Conservation (phyloP, 2,888 invertebrate genomes). For the Cantharis nigra region DNA sequence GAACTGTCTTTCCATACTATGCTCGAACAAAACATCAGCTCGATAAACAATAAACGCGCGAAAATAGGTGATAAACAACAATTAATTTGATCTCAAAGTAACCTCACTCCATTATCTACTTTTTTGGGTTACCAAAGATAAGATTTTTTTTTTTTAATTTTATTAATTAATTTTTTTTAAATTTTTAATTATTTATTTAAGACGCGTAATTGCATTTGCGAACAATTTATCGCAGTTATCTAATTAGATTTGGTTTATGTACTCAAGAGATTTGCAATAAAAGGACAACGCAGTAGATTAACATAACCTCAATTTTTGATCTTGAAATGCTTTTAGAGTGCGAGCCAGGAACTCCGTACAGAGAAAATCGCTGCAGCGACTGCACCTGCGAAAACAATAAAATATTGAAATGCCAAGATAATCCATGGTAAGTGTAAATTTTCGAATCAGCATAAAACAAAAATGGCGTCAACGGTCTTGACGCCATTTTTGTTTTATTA, state of each 20-base stretch:
- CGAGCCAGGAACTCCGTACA: slow-evolving; percentile 6
- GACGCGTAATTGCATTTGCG: background rate
- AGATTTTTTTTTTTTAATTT: background rate
- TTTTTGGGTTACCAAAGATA: background rate
- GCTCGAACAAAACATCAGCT: background rate
- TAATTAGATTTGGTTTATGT: background rate
- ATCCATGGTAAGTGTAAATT: slow-evolving; percentile 2
- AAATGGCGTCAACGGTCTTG: background rate
- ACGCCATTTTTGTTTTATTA: background rate
- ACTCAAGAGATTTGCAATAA: background rate
- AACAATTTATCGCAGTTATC: background rate
- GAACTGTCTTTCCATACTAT: background rate
- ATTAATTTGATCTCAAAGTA: background rate
- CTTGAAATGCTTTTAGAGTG: slow-evolving; percentile 9
- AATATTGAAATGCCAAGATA: slow-evolving; percentile 1
- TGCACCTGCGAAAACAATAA: slow-evolving; percentile 7
- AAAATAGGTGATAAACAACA: background rate
- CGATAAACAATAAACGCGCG: background rate
- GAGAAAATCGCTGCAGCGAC: slow-evolving; percentile 15
- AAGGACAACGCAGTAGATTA: background rate
- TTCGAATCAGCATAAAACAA: background rate
- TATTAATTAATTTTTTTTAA: background rate
- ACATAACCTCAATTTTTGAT: background rate
- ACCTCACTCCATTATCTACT: background rate
- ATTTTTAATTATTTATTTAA: background rate